phyloP scores from a whole-genome alignment of 2,113 vertebrate genomes.

The Leptodactylus fuscus region DNA sequence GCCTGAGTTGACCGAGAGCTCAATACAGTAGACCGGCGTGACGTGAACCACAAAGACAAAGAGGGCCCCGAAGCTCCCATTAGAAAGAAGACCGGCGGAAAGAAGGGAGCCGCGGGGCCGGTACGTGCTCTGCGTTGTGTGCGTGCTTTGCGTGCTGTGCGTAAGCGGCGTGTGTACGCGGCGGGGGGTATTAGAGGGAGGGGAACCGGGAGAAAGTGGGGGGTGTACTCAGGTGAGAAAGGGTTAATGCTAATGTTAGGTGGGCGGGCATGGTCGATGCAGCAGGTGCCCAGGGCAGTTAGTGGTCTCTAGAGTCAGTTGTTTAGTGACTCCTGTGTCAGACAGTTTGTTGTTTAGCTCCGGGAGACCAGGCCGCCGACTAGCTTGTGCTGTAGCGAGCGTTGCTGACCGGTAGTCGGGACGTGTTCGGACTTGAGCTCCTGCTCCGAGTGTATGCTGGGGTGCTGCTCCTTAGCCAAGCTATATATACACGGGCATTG shows the following conservation, averaged over 20 bases:
- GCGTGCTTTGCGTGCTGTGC: slow-evolving; percentile 46
- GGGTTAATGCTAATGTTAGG: not conserved
- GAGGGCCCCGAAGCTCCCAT: slow-evolving; percentile 50
- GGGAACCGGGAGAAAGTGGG: slow-evolving; percentile 54
- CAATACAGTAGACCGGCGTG: not conserved
- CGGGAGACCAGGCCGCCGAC: not conserved
- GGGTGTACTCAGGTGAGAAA: slow-evolving; percentile 46
- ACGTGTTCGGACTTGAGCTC: not conserved
- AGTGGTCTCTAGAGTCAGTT: not conserved
- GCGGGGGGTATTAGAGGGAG: slow-evolving; percentile 68
- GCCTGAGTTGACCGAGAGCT: slow-evolving; percentile 19
- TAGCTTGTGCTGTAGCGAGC: not conserved
- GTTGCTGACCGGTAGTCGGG: not conserved
- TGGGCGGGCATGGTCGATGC: slow-evolving; percentile 58
- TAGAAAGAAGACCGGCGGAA: slow-evolving; percentile 2
- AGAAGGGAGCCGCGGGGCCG: slow-evolving; percentile 32
- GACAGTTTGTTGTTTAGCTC: not conserved
- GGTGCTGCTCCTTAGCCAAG: too few relatives aligned
- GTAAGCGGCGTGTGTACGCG: slow-evolving; percentile 63
- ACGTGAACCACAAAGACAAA: not conserved
- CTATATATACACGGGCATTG: too few relatives aligned
- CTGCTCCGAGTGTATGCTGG: not conserved
- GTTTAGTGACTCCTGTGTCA: not conserved
- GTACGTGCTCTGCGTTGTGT: slow-evolving; percentile 41
- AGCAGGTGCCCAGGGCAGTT: not conserved